These are phyloP conservation scores for Latrodectus geometricus DNA, from an alignment of 1,140 invertebrate species.

Conservation along the genomic window DNA sequence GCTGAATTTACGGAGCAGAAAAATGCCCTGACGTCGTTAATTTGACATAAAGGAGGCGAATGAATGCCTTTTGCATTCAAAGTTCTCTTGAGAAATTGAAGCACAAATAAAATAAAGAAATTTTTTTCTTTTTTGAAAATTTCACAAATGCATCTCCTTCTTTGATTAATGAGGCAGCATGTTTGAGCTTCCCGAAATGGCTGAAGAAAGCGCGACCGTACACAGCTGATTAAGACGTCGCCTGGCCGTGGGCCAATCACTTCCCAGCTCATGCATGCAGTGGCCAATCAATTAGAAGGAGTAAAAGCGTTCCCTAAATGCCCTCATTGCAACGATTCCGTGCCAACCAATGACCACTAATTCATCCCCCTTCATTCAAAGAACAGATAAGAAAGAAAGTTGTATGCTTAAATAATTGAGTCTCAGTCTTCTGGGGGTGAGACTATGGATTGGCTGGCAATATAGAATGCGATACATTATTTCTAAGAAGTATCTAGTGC, in stretches of 20 bases:
- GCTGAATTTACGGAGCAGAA: background rate
- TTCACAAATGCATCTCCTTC: slow-evolving; percentile 30
- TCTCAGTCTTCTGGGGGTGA: background rate
- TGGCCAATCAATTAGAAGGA: slow-evolving; percentile 58
- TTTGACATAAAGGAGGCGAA: slow-evolving; percentile 24
- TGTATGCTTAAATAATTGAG: slow-evolving; percentile 52
- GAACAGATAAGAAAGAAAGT: slow-evolving; percentile 38
- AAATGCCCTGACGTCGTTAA: slow-evolving; percentile 17
- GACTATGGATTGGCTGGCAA: no score
- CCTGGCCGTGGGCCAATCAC: slow-evolving; percentile 55
- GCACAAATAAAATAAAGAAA: slow-evolving; percentile 33
- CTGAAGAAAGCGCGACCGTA: slow-evolving; percentile 42
- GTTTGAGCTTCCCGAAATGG: slow-evolving; percentile 22
- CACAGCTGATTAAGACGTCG: slow-evolving; percentile 51
- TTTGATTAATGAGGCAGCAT: slow-evolving; percentile 50
- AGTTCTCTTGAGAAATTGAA: slow-evolving; percentile 31
- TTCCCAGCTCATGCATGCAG: slow-evolving; percentile 34
- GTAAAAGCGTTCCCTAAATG: slow-evolving; percentile 36
- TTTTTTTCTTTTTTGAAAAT: slow-evolving; percentile 7
- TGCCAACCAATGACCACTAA: slow-evolving; percentile 47
- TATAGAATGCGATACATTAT: no score
- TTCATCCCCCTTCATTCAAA: slow-evolving; percentile 24
- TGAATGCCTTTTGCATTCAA: slow-evolving; percentile 12
- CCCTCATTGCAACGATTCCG: slow-evolving; percentile 30
- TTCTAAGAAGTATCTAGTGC: no score